A percentile compares a stretch with the other conserved stretches of the same genome.
phyloP scores from a whole-genome alignment of 2,888 invertebrate genomes.

The Rhingia campestris region DNA sequence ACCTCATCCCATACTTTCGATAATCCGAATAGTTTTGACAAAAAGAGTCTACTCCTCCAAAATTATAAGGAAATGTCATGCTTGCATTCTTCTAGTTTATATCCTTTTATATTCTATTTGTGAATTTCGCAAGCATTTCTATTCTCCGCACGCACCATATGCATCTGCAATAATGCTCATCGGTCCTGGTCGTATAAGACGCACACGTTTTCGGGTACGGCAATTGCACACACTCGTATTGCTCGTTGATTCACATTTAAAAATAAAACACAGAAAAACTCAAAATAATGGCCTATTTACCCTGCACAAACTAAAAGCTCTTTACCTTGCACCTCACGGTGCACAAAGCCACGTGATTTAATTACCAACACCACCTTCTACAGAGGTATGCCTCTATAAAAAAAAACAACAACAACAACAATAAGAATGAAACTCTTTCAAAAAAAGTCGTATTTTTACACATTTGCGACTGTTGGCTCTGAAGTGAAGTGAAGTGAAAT shows the following conservation, averaged over 20 bases:
- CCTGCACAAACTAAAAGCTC: conserved; percentile 34
- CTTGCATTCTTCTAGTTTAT: conserved; percentile 14
- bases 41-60: conserved; percentile 21
- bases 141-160: neutral
- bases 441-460: conserved; percentile 41
- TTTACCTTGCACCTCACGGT: conserved; percentile 66
- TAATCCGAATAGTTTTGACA: neutral
- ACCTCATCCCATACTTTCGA: too few species aligned
- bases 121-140: neutral
- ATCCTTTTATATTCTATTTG: conserved; percentile 32
- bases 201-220: neutral
- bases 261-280: conserved; percentile 28
- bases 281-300: conserved; percentile 67
- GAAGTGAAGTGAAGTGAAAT: conserved; percentile 45
- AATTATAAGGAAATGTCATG: conserved; percentile 48
- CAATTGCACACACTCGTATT: neutral
- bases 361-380: conserved; percentile 37
- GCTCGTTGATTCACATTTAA: conserved; percentile 27
- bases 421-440: neutral
- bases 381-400: conserved; percentile 15
- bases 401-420: neutral
- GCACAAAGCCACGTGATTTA: conserved; percentile 61
- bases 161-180: neutral
- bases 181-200: neutral
- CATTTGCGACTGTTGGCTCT: neutral